Conservation (phyloP, 2,888 invertebrate species). For the Callyntrura sp. region DNA sequence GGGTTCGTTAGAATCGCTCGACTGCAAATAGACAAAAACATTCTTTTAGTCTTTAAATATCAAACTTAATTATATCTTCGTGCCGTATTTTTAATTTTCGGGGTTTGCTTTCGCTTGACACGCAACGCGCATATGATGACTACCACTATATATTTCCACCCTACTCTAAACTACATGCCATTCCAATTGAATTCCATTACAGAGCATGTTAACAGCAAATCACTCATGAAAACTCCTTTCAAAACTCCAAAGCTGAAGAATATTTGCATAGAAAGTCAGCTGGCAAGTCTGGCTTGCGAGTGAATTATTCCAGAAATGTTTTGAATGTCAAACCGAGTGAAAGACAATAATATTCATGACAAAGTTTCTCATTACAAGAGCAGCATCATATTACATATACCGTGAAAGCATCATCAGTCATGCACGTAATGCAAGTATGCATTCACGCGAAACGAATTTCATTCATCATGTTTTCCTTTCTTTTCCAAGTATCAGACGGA, state of each 20-base stretch:
- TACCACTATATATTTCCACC: too few relatives aligned
- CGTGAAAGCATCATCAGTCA: constrained; percentile 64
- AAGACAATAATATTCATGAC: constrained; percentile 20
- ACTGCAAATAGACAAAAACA: constrained; percentile 88
- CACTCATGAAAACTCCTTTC: too few relatives aligned
- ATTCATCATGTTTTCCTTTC: background rate
- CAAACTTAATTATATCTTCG: too few relatives aligned
- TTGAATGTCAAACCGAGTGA: background rate
- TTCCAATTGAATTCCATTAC: too few relatives aligned
- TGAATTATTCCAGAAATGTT: background rate
- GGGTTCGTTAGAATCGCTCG: constrained; percentile 98
- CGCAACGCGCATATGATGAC: too few relatives aligned
- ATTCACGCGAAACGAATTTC: constrained; percentile 68
- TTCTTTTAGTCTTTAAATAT: background rate
- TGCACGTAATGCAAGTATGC: constrained; percentile 64
- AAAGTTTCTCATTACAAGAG: background rate
- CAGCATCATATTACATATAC: background rate
- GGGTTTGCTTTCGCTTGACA: too few relatives aligned
- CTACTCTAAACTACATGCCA: too few relatives aligned
- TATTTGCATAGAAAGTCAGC: background rate
- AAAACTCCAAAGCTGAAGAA: too few relatives aligned
- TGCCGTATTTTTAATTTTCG: too few relatives aligned
- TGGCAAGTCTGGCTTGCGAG: background rate
- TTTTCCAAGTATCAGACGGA: too few relatives aligned
- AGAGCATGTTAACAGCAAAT: too few relatives aligned